These are phyloP conservation scores for Nothobranchius kuhntae DNA, from an alignment of 2,113 vertebrate species.

Conservation along the genomic window DNA sequence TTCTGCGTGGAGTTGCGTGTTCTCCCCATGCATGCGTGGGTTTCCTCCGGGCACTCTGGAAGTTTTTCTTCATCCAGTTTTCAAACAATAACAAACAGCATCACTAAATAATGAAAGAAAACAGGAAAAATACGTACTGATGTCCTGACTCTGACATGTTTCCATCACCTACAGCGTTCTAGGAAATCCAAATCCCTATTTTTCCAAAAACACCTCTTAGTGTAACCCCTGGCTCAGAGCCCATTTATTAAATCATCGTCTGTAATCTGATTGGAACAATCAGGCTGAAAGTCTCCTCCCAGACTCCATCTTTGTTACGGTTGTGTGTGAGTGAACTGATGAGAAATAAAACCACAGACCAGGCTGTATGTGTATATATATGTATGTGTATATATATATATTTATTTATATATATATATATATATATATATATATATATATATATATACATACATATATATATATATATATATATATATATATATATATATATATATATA, in stretches of 20 bases:
- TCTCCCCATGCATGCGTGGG: too few relatives aligned
- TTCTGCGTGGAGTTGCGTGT: too few relatives aligned
- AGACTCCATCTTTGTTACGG: constrained; percentile 2
- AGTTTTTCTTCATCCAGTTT: constrained; percentile 18
- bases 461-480: too few relatives aligned
- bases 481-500: too few relatives aligned
- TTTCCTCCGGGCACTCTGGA: too few relatives aligned
- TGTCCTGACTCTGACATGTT: constrained; percentile 16
- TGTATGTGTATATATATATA: too few relatives aligned
- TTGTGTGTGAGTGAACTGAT: neutral
- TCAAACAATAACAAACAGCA: neutral
- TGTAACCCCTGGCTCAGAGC: constrained; percentile 10
- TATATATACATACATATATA: too few relatives aligned
- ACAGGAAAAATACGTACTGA: too few relatives aligned
- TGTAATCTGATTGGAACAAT: constrained; percentile 16
- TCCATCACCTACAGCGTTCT: constrained; percentile 26
- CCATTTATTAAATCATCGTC: constrained; percentile 33
- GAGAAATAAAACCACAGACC: too few relatives aligned
- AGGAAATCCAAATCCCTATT: constrained; percentile 13
- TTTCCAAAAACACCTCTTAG: neutral
- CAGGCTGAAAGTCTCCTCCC: constrained; percentile 15
- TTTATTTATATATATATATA: too few relatives aligned
- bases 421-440: too few relatives aligned
- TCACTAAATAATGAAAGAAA: neutral
- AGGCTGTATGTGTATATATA: too few relatives aligned